A percentile compares a stretch with the other conserved stretches of the same genome.
phyloP scores from a whole-genome alignment of 2,113 vertebrate species.

The Lutjanus erythropterus region DNA sequence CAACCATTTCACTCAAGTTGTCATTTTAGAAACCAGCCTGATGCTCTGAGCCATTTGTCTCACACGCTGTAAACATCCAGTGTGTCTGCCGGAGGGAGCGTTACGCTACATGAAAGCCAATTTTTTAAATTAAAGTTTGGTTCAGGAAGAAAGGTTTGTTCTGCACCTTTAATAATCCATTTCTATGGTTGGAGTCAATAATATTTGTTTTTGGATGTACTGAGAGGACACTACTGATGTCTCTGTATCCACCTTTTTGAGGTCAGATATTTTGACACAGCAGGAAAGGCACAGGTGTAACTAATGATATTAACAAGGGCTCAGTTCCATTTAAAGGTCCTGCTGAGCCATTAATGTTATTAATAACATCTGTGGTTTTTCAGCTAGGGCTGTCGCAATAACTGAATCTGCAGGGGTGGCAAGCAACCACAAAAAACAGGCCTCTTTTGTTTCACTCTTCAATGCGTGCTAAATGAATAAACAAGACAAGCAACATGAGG shows the following conservation, averaged over 20 bases:
- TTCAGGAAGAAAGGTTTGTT: neutral
- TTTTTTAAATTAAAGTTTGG: conserved; percentile 9
- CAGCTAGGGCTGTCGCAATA: neutral
- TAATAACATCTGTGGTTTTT: conserved; percentile 1
- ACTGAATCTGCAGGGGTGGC: too few species aligned
- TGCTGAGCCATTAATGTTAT: conserved; percentile 3
- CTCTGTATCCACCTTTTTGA: neutral
- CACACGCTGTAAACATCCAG: neutral
- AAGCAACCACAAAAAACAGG: too few species aligned
- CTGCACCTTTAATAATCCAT: conserved; percentile 11
- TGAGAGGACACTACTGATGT: neutral
- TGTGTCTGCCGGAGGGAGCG: neutral
- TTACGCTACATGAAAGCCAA: neutral
- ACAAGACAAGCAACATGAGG: too few species aligned
- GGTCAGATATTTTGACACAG: neutral
- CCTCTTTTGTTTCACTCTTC: too few species aligned
- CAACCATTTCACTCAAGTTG: neutral
- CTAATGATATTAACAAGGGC: conserved; percentile 15
- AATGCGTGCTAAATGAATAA: too few species aligned
- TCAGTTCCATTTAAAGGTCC: too few species aligned
- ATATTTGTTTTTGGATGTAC: conserved; percentile 7
- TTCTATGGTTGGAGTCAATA: conserved; percentile 1
- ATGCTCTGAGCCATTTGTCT: neutral
- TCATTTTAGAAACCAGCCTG: neutral
- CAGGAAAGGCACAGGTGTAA: neutral